These are phyloP conservation scores for Tangara arthus DNA, from an alignment of 2,797 vertebrate genomes.

Conservation along the genomic window DNA sequence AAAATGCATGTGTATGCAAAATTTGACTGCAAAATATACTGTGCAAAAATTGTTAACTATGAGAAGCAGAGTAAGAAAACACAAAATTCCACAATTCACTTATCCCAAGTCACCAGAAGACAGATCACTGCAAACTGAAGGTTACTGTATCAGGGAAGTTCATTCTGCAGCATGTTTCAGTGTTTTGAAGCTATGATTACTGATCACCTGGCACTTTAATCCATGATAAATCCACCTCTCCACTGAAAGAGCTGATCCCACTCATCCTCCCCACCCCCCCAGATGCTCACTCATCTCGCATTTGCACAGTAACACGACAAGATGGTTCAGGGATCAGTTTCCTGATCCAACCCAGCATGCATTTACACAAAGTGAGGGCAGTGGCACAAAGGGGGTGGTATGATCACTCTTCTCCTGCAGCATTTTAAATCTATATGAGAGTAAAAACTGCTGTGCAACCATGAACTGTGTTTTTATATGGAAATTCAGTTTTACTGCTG, in stretches of 20 bases:
- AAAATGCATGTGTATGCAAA: background rate
- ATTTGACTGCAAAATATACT: background rate
- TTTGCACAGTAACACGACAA: background rate
- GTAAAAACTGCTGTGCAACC: background rate
- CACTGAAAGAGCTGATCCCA: background rate
- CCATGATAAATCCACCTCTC: background rate
- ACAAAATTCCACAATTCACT: background rate
- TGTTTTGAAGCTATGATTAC: background rate
- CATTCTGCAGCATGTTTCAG: background rate
- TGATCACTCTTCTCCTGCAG: background rate
- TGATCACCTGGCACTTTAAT: constrained; percentile 34
- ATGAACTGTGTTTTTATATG: background rate
- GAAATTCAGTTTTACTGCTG: background rate
- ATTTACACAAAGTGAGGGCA: background rate
- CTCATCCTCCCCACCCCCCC: background rate
- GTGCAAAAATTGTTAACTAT: background rate
- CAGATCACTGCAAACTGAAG: background rate
- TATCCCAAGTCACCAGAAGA: background rate
- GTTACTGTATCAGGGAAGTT: background rate
- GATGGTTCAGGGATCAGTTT: background rate
- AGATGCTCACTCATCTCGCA: background rate
- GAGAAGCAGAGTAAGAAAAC: background rate
- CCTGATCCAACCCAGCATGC: background rate
- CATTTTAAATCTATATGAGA: background rate
- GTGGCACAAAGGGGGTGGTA: background rate